A percentile compares a stretch with the other conserved stretches of the same genome.
phyloP scores from a whole-genome alignment of 2,888 invertebrate genomes.

The Plebejus argus region DNA sequence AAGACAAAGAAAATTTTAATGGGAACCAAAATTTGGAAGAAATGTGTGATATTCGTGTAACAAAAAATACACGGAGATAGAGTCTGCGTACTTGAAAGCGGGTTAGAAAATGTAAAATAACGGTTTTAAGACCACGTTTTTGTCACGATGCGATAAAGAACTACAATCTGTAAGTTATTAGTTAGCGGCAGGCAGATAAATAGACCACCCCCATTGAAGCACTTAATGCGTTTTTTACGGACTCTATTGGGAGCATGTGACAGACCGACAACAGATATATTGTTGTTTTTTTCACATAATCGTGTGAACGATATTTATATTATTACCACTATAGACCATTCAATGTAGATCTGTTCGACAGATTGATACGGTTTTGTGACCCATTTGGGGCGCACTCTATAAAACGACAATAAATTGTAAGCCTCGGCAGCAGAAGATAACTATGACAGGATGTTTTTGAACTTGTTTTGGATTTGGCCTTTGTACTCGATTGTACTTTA shows the following conservation, averaged over 20 bases:
- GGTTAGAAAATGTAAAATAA: neutral
- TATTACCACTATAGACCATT: constrained; percentile 5
- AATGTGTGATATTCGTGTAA: neutral
- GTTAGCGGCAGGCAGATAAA: constrained; percentile 1
- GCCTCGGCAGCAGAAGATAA: neutral
- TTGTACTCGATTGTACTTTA: neutral
- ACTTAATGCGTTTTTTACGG: constrained; percentile 23
- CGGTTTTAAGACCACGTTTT: neutral
- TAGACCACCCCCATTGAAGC: constrained; percentile 22
- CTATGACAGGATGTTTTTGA: neutral
- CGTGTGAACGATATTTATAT: constrained; percentile 23
- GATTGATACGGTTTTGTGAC: constrained; percentile 15
- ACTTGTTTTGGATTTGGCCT: neutral
- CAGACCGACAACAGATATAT: constrained; percentile 38
- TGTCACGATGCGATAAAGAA: neutral
- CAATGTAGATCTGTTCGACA: constrained; percentile 14
- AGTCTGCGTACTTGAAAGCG: neutral
- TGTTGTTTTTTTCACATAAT: constrained; percentile 35
- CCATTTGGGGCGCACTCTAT: constrained; percentile 9
- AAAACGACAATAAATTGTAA: neutral
- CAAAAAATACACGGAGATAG: neutral
- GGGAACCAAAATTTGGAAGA: neutral
- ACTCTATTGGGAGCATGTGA: constrained; percentile 22
- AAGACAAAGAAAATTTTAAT: neutral
- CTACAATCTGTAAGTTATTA: constrained; percentile 19